Percentiles rank a stretch among this genome's conserved stretches.
These are phyloP conservation scores for Oithona nana DNA, from an alignment of 2,888 invertebrate genomes.

Conservation along the genomic window DNA sequence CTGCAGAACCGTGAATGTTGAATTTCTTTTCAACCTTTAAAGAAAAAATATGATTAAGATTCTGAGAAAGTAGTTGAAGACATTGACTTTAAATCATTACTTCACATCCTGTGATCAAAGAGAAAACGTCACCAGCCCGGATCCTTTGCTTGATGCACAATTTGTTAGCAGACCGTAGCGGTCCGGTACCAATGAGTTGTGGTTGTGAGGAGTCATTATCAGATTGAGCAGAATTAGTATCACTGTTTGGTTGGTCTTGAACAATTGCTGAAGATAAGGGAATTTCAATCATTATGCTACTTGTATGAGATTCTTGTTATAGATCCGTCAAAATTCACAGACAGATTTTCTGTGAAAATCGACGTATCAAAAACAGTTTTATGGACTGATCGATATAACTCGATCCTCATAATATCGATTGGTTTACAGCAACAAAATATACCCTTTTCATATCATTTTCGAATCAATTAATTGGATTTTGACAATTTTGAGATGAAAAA, in stretches of 20 bases:
- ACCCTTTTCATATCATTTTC: no score
- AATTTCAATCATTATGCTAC: not conserved
- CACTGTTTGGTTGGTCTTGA: not conserved
- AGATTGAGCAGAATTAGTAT: not conserved
- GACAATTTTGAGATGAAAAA: no score
- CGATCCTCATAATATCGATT: no score
- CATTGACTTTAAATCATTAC: not conserved
- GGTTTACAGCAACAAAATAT: no score
- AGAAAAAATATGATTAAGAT: not conserved
- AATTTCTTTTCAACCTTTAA: not conserved
- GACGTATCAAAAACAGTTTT: no score
- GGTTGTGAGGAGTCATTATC: not conserved
- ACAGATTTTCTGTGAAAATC: no score
- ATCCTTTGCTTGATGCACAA: not conserved
- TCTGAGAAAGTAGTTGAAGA: no score
- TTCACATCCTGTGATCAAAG: not conserved
- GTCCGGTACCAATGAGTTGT: not conserved
- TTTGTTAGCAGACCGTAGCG: not conserved
- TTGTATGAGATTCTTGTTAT: no score
- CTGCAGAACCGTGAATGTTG: not conserved
- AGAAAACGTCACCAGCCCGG: not conserved
- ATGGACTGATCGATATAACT: no score
- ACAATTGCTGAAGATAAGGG: not conserved
- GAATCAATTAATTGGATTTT: no score
- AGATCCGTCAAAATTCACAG: no score